Base-by-base conservation (phyloP, 2,888 invertebrate species). In the Orgyia antiqua region DNA sequence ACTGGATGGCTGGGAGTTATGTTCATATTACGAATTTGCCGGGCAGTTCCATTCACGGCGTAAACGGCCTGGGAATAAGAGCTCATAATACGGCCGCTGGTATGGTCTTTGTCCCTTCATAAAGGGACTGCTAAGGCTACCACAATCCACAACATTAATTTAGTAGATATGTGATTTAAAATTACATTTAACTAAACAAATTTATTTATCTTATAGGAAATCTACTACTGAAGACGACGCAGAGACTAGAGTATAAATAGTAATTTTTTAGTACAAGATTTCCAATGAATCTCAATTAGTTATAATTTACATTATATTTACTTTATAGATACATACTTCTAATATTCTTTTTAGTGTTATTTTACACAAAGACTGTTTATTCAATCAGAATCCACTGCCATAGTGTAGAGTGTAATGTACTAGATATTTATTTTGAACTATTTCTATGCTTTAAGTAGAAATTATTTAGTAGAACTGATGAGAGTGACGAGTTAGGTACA, bases 211-310 rank as follows among this genome's bases (percentile, higher is more conserved):
- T 68, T 30, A n/a, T 67, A 87, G 87, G 86, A 87, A 87, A 80
- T 87, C 87, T 83, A 84, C 84, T 82, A 87, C 83, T 79, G 87
- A 87, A 71, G 86, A 87, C 51, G 87, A 87, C 42, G 84, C 86
- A 2, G 87, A 87, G 51, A 87, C 87, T 29, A 75, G 86, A 72
- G 87, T 87, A 33, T 87, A 63, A 70, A 51, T 46, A 58, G 17
- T 17, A 13, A 2, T 9, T 25, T 52, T 8, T 29, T 60, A 76
- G 74, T 79, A 80, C 78, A 83, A 82, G 79, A 70, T 83, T 80
- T 83, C 84, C 83, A 83, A 77, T 82, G 83, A 82, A 77, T 84
- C 84, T 86, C 84, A 86, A 66, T 73, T 78, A 80, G 75, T 61
- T 65, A 54, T 70, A 66, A 62, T 64, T 65, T 63, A 60, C 61